phyloP scores from a whole-genome alignment of 2,888 invertebrate genomes.

The Papilio demoleus region DNA sequence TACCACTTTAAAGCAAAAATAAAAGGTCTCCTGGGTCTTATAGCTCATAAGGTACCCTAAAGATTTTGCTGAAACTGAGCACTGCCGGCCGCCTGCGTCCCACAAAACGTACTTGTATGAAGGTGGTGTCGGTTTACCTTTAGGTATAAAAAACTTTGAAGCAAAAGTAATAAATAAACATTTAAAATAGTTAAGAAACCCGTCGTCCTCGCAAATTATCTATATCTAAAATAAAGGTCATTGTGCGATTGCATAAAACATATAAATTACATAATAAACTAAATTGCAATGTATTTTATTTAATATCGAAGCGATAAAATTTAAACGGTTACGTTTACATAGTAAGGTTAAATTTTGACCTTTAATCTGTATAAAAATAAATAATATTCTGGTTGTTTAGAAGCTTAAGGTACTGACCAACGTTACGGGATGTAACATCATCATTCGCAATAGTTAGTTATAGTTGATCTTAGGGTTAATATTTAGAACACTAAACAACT shows the following conservation, averaged over 20 bases:
- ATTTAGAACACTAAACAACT: too few species aligned
- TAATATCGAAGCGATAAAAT: background rate
- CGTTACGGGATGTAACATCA: too few species aligned
- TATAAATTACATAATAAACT: background rate
- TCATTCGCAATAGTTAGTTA: too few species aligned
- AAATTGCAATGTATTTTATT: constrained; percentile 10
- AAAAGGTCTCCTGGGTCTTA: too few species aligned
- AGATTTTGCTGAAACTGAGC: too few species aligned
- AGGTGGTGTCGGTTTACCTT: too few species aligned
- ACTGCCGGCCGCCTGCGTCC: too few species aligned
- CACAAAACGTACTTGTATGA: too few species aligned
- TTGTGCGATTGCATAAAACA: constrained; percentile 13
- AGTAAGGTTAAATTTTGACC: background rate
- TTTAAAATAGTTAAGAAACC: background rate
- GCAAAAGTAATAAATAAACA: background rate
- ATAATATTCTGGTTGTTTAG: background rate
- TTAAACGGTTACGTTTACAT: constrained; percentile 1
- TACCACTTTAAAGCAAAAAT: too few species aligned
- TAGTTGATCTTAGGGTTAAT: too few species aligned
- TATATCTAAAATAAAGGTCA: constrained; percentile 12
- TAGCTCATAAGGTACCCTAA: too few species aligned
- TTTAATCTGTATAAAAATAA: background rate
- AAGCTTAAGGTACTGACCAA: too few species aligned
- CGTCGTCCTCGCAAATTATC: constrained; percentile 26
- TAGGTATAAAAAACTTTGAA: background rate